A percentile compares a stretch with the other conserved stretches of the same genome.
phyloP scores from a whole-genome alignment of 2,113 vertebrate genomes.

The Antechinus flavipes region DNA sequence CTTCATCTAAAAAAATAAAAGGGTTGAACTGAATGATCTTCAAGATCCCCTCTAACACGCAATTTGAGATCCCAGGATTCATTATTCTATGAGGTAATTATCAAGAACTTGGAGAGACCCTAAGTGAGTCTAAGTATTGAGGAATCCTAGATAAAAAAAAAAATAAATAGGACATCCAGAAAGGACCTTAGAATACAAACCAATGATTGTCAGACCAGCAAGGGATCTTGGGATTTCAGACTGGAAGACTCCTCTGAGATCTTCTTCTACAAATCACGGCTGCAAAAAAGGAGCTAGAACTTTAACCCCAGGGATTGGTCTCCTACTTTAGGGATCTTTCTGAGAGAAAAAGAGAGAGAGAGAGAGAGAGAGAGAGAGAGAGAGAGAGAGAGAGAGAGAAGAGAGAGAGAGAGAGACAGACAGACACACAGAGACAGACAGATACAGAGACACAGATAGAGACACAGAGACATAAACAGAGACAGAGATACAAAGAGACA shows the following conservation, averaged over 20 bases:
- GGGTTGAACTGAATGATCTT: background rate
- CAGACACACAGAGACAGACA: too few relatives aligned
- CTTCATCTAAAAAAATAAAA: background rate
- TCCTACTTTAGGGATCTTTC: background rate
- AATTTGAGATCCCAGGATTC: background rate
- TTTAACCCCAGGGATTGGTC: background rate
- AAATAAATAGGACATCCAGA: background rate
- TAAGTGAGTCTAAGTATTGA: background rate
- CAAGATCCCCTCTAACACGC: background rate
- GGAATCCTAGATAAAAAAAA: background rate
- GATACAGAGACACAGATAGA: too few relatives aligned
- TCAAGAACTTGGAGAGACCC: background rate
- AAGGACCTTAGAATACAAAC: background rate
- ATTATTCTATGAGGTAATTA: background rate
- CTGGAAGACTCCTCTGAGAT: background rate
- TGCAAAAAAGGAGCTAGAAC: background rate
- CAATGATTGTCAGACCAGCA: background rate
- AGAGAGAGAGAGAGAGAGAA: too few relatives aligned
- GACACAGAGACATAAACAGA: too few relatives aligned
- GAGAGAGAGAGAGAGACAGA: too few relatives aligned
- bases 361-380: too few relatives aligned
- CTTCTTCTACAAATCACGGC: background rate
- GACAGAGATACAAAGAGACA: too few relatives aligned
- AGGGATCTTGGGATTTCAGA: background rate
- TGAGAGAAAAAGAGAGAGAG: too few relatives aligned